Base-by-base conservation (phyloP, 2,797 vertebrate species). In the Chelonia mydas region DNA sequence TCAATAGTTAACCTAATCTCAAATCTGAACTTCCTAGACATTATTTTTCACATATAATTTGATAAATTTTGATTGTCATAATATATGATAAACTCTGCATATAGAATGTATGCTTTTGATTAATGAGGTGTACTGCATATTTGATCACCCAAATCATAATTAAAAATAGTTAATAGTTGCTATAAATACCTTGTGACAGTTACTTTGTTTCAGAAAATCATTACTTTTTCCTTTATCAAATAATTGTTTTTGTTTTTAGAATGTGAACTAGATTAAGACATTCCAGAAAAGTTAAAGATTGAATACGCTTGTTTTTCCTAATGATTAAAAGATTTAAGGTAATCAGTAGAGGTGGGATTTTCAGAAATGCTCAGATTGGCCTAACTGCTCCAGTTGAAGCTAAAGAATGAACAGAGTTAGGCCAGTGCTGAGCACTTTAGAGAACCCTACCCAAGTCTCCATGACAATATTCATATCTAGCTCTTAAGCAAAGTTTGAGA, bases 21-120 rank as follows among this genome's bases (percentile, higher is more conserved):
- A 76, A 27, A 93, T 81, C 5, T 85, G 41, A 81, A 78, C 12
- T 47, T 85, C 59, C 3, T 81, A 33, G 28, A 77, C 93, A 41
- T 95, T 86, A 79, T 65, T 93, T 88, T 93, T 77, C 78, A 95
- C 85, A 82, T 86, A 23, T 93, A 49, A 55, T 65, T 89, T 94
- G 2, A 84, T 93, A 68, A 86, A 92, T 27, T 78, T 95, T 8
- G 90, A 47, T 94, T 87, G 27, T 89, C 65, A 85, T 81, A 83
- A 93, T 47, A 6, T 80, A 5, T 82, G 84, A 37, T 31, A 41
- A 81, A 89, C 82, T 84, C 9, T 11, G 54, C 47, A 21, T 87
- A 11, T 84, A 83, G 53, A 33, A 47, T 50, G 54, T 82, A 47
- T 83, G 27, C 15, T 51, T 95, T 95, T 94, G 79, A 87, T 95